Evolutionary conservation across 2,797 vertebrate species (phyloP).

Genomic region (Xenops minutus): DNA sequence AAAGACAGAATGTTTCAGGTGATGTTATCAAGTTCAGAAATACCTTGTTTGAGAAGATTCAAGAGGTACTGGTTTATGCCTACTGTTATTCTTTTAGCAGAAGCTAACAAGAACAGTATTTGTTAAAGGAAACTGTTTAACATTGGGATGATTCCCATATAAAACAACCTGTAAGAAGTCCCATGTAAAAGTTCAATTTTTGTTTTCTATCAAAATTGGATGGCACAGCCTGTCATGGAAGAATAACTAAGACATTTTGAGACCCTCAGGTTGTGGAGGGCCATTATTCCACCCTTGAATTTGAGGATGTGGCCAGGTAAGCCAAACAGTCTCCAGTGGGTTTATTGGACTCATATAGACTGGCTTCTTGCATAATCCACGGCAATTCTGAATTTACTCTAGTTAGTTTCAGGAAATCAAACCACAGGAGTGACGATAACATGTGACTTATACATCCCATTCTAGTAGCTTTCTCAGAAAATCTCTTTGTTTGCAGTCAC

Average conservation of each 20-base stretch:
- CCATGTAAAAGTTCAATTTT: neutral
- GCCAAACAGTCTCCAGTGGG: neutral
- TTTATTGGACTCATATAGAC: neutral
- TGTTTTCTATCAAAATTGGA: neutral
- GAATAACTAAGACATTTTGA: neutral
- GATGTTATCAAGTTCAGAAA: slow-evolving; percentile 1
- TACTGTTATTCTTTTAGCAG: neutral
- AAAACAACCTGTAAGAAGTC: neutral
- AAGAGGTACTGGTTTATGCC: neutral
- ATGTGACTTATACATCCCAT: neutral
- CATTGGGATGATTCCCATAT: neutral
- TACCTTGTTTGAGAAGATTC: neutral
- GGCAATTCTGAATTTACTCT: neutral
- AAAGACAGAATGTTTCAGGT: neutral
- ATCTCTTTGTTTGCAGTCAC: neutral
- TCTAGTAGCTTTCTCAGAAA: neutral
- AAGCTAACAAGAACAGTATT: neutral
- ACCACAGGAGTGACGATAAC: neutral
- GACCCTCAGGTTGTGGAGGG: neutral
- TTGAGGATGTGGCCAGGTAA: neutral
- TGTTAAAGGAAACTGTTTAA: neutral
- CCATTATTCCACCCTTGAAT: neutral
- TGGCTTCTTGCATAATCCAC: neutral
- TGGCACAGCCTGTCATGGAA: neutral
- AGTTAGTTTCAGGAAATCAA: neutral